Evolutionary conservation across 2,797 vertebrate genomes (phyloP).

Genomic region (Garrulus glandarius): DNA sequence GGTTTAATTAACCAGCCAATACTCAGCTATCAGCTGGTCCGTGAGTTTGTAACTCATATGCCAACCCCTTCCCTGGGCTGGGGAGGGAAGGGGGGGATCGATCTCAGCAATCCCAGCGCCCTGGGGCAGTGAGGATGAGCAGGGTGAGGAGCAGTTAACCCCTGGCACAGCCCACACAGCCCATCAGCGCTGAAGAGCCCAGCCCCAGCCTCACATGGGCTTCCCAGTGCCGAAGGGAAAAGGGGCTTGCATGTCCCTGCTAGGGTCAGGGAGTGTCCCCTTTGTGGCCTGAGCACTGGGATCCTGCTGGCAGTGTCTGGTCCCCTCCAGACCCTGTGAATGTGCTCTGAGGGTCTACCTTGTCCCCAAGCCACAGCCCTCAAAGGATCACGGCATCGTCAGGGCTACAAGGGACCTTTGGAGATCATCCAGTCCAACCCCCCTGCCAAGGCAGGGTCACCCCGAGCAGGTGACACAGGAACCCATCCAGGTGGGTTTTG

Average conservation of each 20-base stretch:
- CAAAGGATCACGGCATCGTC: not conserved
- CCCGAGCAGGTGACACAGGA: not conserved
- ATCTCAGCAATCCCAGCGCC: not conserved
- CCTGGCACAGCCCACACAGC: not conserved
- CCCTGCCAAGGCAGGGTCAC: not conserved
- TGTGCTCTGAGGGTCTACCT: not conserved
- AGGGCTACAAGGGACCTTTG: not conserved
- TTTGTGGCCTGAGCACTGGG: not conserved
- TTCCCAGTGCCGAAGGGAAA: not conserved
- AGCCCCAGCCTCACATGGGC: accelerated
- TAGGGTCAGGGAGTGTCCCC: not conserved
- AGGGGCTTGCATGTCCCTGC: accelerated
- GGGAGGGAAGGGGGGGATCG: not conserved
- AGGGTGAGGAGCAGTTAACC: not conserved
- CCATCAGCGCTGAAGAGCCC: accelerated
- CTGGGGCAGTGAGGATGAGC: not conserved
- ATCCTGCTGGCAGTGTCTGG: not conserved
- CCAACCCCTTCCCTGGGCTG: not conserved
- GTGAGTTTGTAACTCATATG: not conserved
- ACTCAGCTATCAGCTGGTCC: not conserved
- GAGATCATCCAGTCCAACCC: not conserved
- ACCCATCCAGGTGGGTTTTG: not conserved
- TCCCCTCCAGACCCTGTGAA: too few relatives aligned
- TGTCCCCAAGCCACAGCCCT: not conserved
- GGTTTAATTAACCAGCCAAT: conserved; percentile 43